Evolutionary conservation across 2,113 vertebrate species (phyloP), one percentile per base, ranked within the genome.

Genomic region (Pygoscelis adeliae): DNA sequence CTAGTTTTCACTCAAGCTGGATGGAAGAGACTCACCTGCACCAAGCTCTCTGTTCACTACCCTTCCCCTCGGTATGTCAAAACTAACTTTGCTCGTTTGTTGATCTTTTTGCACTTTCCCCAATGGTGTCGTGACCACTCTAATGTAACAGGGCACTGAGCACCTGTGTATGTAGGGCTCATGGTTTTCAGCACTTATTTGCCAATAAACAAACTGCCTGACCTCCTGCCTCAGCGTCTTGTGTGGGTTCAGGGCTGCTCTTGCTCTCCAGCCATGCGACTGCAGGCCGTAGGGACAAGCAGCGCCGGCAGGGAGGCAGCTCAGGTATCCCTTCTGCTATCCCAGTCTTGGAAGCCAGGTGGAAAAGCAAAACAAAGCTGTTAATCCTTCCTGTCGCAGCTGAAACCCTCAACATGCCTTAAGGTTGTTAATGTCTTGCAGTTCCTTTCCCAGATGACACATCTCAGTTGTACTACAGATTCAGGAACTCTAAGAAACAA

Each of bases 151-250:
- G 95, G 95, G 95, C 96, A 83, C 95, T 2, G 91, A 88, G 97
- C 95, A 50, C 95, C 96, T 84, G 69, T 85, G 53, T 80, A 26
- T n/a, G 87, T 87, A 91, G 91, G 93, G 89, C 95, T 96, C 73
- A 21, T 42, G 77, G 67, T 82, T 97, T 97, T 94, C 96, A 87
- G 89, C 96, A 95, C 90, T 96, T 94, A 97, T 78, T 97, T 97
- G 96, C 97, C 97, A 98, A 97, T 97, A 93, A 97, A 97, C 38
- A 62, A 94, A 91, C 92, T 96, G 95, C 97, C 94, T 97, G 96
- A 95, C 18, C 62, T 90, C 36, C 66, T 59, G 96, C 69, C 79
- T 96, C 86, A 3, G 77, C 7, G 6, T 83, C 74, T 15, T 56
- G 27, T 38, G 20, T 69, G 83, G 62, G 32, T 20, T 82, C 58